Evolutionary conservation across 2,797 vertebrate species (phyloP), one percentile per base, ranked within the genome.

Genomic region (Apogon talboti): DNA sequence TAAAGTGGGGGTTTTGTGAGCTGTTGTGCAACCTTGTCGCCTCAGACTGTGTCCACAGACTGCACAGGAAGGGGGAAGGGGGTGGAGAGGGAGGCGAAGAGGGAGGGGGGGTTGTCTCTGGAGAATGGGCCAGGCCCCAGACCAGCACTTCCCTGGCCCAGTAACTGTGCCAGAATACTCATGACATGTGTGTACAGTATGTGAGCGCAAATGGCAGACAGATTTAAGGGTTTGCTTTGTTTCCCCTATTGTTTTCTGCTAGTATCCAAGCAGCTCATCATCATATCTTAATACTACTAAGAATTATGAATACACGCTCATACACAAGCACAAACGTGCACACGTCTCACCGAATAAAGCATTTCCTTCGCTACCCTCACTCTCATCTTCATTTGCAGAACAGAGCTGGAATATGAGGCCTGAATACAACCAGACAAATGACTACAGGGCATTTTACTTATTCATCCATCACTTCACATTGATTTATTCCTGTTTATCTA

Each of bases 401-500:
- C 65, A 53, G 73, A 76, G 74, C 72, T 81, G 45, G 67, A 86
- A 79, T 82, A 81, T 84, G 79, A 86, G 82, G 83, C 81, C 84
- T 81, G 83, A 89, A 90, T 82, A 82, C 81, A 82, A 79, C 66
- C 63, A 89, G 88, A 91, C 83, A 91, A 91, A 91, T 92, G 89
- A 91, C 91, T 90, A 89, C 82, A 66, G 91, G 90, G 90, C 87
- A 89, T 91, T 89, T 92, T 90, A 92, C 81, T 92, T 91, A 92
- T 92, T 91, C 90, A 92, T 92, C 85, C 82, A 89, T 90, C 85
- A 92, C 78, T 84, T 86, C 89, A 79, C 84, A 89, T 87, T 90
- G 90, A 91, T 91, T 91, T 87, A 92, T 90, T 92, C 84, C 78
- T 89, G 85, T 91, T 91, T 91, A 91, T 90, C 83, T 91, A 91